These are phyloP conservation scores for Seriola dumerili DNA, from an alignment of 2,113 vertebrate species.

Conservation along the genomic window DNA sequence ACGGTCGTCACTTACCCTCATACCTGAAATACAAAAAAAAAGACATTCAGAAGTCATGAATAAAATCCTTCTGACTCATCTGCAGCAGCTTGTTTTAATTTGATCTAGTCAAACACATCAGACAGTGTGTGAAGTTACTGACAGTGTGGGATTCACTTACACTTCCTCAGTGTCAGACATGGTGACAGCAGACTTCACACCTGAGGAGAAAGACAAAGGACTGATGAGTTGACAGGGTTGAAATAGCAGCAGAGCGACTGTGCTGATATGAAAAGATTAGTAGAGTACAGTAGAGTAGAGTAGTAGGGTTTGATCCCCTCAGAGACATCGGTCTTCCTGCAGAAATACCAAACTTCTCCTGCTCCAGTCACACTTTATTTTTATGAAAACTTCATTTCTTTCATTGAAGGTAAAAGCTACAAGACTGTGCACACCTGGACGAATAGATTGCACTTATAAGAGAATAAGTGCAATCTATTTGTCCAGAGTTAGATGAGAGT, in stretches of 20 bases:
- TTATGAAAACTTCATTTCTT: background rate
- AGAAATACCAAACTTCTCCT: background rate
- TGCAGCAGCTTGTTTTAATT: background rate
- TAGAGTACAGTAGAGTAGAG: too few relatives aligned
- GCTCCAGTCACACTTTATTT: background rate
- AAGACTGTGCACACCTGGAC: too few relatives aligned
- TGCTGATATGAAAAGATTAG: background rate
- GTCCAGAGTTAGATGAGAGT: too few relatives aligned
- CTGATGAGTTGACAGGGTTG: background rate
- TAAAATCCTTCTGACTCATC: background rate
- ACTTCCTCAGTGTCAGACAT: constrained; percentile 96
- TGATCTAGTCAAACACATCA: background rate
- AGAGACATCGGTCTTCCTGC: constrained; percentile 4
- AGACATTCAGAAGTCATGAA: constrained; percentile 24
- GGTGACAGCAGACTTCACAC: constrained; percentile 79
- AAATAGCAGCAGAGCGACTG: background rate
- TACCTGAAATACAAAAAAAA: constrained; percentile 79
- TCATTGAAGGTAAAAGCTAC: too few relatives aligned
- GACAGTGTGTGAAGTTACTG: background rate
- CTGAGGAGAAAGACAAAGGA: constrained; percentile 70
- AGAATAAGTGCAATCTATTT: too few relatives aligned
- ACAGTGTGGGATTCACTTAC: constrained; percentile 84
- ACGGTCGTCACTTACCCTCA: constrained; percentile 88
- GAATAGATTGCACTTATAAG: too few relatives aligned
- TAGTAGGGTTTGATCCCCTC: constrained; percentile 5